phyloP scores from a whole-genome alignment of 2,797 vertebrate species.

The Artibeus jamaicensis region DNA sequence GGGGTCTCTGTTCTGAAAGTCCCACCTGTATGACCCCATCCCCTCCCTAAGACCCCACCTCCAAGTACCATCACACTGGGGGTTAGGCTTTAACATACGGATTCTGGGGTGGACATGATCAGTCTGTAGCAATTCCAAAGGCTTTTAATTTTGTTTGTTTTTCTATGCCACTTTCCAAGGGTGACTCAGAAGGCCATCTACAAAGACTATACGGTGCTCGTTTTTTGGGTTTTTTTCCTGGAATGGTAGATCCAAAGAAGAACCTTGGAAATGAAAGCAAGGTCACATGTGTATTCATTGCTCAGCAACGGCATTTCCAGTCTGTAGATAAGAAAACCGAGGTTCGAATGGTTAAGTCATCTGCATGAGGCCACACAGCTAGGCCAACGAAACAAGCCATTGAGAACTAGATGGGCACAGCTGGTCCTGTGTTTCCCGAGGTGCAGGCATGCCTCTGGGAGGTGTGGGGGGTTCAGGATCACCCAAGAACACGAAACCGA shows the following conservation, averaged over 20 bases:
- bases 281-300: no score
- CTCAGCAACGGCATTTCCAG: not conserved
- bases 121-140: not conserved
- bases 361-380: not conserved
- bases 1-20: not conserved
- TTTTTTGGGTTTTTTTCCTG: not conserved
- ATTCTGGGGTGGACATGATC: not conserved
- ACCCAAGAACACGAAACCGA: not conserved
- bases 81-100: not conserved
- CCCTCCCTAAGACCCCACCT: not conserved
- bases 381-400: not conserved
- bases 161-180: not conserved
- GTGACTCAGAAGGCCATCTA: not conserved
- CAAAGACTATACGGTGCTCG: not conserved
- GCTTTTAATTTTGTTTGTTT: not conserved
- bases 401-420: not conserved
- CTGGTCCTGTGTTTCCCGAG: not conserved
- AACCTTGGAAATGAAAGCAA: not conserved
- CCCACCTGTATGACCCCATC: not conserved
- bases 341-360: not conserved
- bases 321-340: not conserved
- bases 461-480: not conserved
- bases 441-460: not conserved
- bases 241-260: not conserved
- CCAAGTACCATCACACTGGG: not conserved